Evolutionary conservation across 2,797 vertebrate genomes (phyloP).

Genomic region (Takifugu ocellatus): DNA sequence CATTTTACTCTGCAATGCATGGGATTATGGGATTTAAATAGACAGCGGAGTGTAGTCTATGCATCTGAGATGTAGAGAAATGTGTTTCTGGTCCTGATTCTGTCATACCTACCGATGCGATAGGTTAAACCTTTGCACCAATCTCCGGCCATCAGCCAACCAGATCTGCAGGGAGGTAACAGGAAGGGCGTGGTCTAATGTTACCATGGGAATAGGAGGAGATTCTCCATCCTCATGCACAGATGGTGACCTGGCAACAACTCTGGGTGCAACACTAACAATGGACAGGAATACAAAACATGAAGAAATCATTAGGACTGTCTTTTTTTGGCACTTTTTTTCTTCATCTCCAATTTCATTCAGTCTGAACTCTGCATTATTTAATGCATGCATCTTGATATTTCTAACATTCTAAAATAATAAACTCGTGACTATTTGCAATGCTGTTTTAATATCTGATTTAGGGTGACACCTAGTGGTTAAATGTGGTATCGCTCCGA

Average conservation of each 20-base stretch:
- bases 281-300: conserved; percentile 22
- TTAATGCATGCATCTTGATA: background rate
- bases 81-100: conserved; percentile 1
- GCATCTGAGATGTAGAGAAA: background rate
- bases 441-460: conserved; percentile 22
- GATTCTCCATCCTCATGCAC: conserved; percentile 78
- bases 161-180: conserved; percentile 91
- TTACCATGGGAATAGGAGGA: conserved; percentile 80
- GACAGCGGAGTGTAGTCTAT: background rate
- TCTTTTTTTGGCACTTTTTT: background rate
- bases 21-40: conserved; percentile 45
- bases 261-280: conserved; percentile 86
- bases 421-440: conserved; percentile 1
- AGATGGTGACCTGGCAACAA: conserved; percentile 84
- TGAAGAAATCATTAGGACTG: conserved; percentile 15
- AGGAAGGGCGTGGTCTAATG: conserved; percentile 85
- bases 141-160: conserved; percentile 89
- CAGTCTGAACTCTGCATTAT: background rate
- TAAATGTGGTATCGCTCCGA: background rate
- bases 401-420: conserved; percentile 2
- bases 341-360: too few species aligned
- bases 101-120: conserved; percentile 83
- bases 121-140: conserved; percentile 92
- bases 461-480: conserved; percentile 72
- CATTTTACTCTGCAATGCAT: conserved; percentile 21